phyloP scores from a whole-genome alignment of 2,888 invertebrate species.

The Noctua janthina region DNA sequence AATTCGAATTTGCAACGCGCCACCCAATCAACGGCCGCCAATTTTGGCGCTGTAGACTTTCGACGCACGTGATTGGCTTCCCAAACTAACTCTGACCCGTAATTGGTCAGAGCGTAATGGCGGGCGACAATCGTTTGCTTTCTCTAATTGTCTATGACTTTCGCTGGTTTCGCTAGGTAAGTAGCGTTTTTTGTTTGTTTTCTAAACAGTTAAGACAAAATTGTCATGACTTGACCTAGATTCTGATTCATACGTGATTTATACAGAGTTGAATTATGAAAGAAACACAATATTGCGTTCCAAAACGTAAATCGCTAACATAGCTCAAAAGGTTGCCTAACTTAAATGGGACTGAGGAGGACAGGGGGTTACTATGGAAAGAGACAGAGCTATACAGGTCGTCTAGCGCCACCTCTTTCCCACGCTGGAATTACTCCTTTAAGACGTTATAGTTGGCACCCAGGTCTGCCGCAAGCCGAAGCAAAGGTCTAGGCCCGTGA shows the following conservation, averaged over 20 bases:
- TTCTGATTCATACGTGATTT: not conserved
- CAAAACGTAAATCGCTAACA: not conserved
- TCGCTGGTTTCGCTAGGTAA: constrained; percentile 74
- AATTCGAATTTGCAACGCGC: constrained; percentile 68
- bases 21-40: constrained; percentile 73
- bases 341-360: not conserved
- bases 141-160: constrained; percentile 83
- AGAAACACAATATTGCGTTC: not conserved
- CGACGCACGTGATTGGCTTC: constrained; percentile 80
- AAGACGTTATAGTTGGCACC: no score
- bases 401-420: no score
- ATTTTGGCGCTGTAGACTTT: constrained; percentile 80
- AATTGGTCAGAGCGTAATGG: constrained; percentile 76
- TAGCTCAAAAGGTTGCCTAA: not conserved
- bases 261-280: not conserved
- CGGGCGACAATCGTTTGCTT: constrained; percentile 74
- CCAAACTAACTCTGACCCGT: constrained; percentile 74
- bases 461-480: not conserved
- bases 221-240: constrained; percentile 44
- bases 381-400: no score
- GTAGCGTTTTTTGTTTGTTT: constrained; percentile 67
- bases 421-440: no score
- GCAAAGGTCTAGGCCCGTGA: no score
- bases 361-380: no score
- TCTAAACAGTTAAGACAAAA: constrained; percentile 61